Evolutionary conservation across 2,888 invertebrate species (phyloP), one percentile per base, ranked within the genome.

Genomic region (Leptopilina drosophilae): DNA sequence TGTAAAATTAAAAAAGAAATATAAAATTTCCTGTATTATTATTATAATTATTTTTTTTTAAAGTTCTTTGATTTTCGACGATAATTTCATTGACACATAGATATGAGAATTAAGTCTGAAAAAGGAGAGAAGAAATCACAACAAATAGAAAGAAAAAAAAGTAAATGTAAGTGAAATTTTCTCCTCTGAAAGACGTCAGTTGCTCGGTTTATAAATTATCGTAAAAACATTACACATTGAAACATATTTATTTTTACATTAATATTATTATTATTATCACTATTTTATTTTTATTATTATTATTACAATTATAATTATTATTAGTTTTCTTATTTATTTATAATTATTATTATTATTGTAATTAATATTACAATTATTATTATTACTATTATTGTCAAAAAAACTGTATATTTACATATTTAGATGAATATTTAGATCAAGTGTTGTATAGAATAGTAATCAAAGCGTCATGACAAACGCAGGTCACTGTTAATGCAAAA

Each of bases 391-490:
- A 46, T 49, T 49, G 49, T 49, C 49, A 33, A 56, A 73, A 62
- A 73, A 62, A 73, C 56, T 73, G 73, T 59, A 73, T 73, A 73
- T 73, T 73, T 73, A 73, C 69, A 26, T 73, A 53, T 56, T 59
- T 59, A 73, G 73, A 73, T 73, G 33, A 56, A 73, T 73, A 56
- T 56, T 73, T 59, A 73, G 73, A 73, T 73, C 56, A 53, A 73
- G 73, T 73, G 73, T 73, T 73, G 73, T 73, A 67, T 46, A 73
- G 56, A 33, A 73, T 26, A 73, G 73, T n/a, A n/a, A 56, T 56
- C n/a, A 11, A 56, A 73, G 56, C 33, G 73, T 73, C 73, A 73
- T 73, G 73, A 73, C 73, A 73, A 73, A 33, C 69, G 69, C 69
- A 53, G 69, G 69, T 53, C 73, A 73, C 73, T 73, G 26, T 73